Conservation (phyloP, 2,797 vertebrate species). For the Taeniopygia guttata region DNA sequence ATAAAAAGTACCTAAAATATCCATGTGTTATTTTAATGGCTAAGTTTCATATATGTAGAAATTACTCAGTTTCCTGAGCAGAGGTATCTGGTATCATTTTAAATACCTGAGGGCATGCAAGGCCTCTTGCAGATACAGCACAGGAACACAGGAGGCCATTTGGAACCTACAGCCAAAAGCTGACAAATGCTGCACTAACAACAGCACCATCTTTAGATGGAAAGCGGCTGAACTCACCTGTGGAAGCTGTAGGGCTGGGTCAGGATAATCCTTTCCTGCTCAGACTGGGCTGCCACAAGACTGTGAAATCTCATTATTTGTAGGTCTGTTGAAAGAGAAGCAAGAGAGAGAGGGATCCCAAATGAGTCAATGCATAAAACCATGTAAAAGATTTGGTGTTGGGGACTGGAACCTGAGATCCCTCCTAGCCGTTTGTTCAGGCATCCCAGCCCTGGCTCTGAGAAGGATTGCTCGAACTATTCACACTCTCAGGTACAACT, state of each 20-base stretch:
- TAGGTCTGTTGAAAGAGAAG: not conserved
- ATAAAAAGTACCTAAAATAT: not conserved
- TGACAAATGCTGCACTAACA: not conserved
- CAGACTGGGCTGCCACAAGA: not conserved
- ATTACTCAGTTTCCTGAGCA: not conserved
- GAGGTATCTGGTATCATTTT: not conserved
- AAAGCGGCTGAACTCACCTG: not conserved
- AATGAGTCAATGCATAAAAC: not conserved
- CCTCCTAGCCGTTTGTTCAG: not conserved
- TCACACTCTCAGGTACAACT: not conserved
- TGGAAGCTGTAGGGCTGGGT: not conserved
- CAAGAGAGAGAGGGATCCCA: not conserved
- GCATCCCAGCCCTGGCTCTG: not conserved
- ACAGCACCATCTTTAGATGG: not conserved
- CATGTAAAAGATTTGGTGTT: rapidly evolving
- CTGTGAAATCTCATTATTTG: not conserved
- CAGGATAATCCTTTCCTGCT: not conserved
- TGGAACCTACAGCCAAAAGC: not conserved
- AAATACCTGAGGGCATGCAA: not conserved
- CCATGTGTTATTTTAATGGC: not conserved
- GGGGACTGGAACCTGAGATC: not conserved
- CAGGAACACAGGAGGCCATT: not conserved
- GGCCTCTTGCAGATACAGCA: not conserved
- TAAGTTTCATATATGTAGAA: not conserved
- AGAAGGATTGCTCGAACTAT: not conserved